Conservation (phyloP, 2,113 vertebrate genomes). For the Struthio camelus region DNA sequence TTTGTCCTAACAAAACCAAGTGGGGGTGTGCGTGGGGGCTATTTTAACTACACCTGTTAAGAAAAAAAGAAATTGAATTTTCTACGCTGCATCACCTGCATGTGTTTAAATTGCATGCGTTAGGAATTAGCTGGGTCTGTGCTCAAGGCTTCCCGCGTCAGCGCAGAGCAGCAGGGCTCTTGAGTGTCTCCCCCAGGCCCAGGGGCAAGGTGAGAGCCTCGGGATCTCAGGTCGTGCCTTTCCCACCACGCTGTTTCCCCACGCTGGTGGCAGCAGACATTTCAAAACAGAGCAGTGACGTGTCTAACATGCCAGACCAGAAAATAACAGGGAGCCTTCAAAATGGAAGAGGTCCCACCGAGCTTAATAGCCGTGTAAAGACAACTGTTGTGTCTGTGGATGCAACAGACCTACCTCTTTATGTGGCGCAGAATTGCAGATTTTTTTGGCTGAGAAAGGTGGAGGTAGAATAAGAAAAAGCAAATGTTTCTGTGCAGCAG, state of each 20-base stretch:
- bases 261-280: background rate
- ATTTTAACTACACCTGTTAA: background rate
- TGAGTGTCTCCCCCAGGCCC: background rate
- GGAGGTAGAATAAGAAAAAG: background rate
- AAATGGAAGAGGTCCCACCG: background rate
- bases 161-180: background rate
- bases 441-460: background rate
- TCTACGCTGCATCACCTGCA: background rate
- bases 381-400: background rate
- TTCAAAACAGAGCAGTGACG: background rate
- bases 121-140: background rate
- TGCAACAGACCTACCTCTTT: background rate
- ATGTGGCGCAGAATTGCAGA: background rate
- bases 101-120: background rate
- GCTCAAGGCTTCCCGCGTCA: background rate
- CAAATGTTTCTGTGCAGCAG: background rate
- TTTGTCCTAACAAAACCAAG: background rate
- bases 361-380: background rate
- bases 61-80: background rate
- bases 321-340: background rate
- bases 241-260: background rate
- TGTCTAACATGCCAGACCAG: background rate
- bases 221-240: background rate
- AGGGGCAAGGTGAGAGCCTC: rapidly evolving
- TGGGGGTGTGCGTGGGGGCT: too few relatives aligned